These are phyloP conservation scores for Sinosuthora webbiana DNA, from an alignment of 2,113 vertebrate genomes.

Conservation along the genomic window DNA sequence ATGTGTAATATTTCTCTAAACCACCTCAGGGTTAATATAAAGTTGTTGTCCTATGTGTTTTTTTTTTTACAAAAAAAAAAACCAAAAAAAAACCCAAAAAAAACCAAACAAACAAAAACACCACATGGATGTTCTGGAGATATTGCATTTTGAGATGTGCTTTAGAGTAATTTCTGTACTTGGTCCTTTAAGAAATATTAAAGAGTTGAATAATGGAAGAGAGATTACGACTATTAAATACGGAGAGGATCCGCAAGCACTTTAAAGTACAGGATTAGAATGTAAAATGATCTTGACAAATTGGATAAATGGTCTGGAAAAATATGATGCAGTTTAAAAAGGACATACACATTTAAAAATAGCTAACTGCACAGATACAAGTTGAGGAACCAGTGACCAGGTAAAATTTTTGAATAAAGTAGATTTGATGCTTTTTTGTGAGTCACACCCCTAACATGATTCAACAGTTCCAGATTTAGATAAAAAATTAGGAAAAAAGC, in stretches of 20 bases:
- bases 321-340: conserved; percentile 16
- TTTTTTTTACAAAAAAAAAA: too few species aligned
- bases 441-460: background rate
- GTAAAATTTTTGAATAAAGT: background rate
- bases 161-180: background rate
- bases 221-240: conserved; percentile 32
- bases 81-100: too few species aligned
- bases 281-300: conserved; percentile 48
- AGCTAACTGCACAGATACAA: background rate
- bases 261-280: conserved; percentile 33
- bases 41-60: background rate
- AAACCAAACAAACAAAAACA: too few species aligned
- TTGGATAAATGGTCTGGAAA: conserved; percentile 46
- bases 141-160: background rate
- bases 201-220: conserved; percentile 40
- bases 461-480: background rate
- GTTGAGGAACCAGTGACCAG: background rate
- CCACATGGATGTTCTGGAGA: rapidly evolving
- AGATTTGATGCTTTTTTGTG: background rate
- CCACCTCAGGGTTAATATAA: background rate
- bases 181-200: conserved; percentile 21
- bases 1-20: background rate
- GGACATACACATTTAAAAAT: conserved; percentile 10
- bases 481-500: rapidly evolving
- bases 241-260: background rate